Conservation (phyloP, 2,113 vertebrate genomes). For the Pitta sordida region DNA sequence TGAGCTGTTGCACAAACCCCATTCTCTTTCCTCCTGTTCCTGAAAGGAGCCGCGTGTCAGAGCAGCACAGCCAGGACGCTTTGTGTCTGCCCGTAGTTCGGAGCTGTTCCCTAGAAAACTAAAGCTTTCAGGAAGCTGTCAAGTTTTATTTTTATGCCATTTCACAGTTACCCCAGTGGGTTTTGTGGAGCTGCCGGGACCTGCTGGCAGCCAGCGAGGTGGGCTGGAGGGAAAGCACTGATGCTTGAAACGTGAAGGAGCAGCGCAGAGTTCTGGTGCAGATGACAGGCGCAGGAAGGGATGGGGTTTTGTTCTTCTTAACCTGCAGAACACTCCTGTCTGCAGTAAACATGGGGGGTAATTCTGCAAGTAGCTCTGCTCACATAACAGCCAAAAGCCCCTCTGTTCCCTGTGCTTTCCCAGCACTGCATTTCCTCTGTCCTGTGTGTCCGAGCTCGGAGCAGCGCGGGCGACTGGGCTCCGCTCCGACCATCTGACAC, state of each 20-base stretch:
- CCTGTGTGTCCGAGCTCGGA: not conserved
- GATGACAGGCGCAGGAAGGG: not conserved
- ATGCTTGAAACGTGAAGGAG: not conserved
- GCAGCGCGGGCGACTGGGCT: not conserved
- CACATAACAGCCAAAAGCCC: not conserved
- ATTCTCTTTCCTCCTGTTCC: rapidly evolving
- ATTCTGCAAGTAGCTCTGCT: slow-evolving; percentile 15
- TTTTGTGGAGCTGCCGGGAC: slow-evolving; percentile 1
- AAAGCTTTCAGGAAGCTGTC: slow-evolving; percentile 16
- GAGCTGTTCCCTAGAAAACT: not conserved
- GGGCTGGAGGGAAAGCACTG: not conserved
- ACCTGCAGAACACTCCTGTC: not conserved
- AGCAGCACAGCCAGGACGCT: not conserved
- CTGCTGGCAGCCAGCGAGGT: not conserved
- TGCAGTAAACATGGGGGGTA: not conserved
- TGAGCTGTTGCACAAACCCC: not conserved
- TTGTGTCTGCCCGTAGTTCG: not conserved
- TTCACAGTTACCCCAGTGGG: not conserved
- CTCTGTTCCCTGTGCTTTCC: slow-evolving; percentile 28
- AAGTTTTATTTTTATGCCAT: not conserved
- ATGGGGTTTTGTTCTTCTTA: not conserved
- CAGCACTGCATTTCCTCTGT: not conserved
- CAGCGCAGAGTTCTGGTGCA: not conserved
- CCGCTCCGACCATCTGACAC: slow-evolving; percentile 38
- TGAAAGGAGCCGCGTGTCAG: not conserved